phyloP scores from a whole-genome alignment of 1,140 invertebrate genomes.

The Drosophila oshimai region DNA sequence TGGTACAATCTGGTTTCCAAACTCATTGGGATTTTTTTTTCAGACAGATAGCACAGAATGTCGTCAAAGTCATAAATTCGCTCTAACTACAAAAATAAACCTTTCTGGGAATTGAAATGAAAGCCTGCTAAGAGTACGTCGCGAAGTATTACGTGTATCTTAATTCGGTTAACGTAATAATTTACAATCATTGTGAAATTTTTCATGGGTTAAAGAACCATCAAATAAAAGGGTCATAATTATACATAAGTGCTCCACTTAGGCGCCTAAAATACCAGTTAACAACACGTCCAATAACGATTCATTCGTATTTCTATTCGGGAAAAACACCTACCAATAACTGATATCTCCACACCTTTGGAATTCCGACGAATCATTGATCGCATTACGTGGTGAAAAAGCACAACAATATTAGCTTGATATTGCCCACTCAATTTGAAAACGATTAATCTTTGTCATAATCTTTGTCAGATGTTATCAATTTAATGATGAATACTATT shows the following conservation, averaged over 20 bases:
- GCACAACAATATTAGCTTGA: neutral
- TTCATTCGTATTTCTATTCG: constrained; percentile 13
- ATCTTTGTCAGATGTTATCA: too few relatives aligned
- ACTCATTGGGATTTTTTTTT: neutral
- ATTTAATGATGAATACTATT: too few relatives aligned
- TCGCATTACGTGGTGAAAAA: neutral
- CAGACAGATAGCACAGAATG: neutral
- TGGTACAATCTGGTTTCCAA: neutral
- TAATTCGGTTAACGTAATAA: neutral
- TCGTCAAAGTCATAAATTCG: neutral
- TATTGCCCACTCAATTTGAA: neutral
- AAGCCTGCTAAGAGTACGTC: neutral
- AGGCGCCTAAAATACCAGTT: neutral
- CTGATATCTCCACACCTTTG: constrained; percentile 13
- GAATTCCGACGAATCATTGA: constrained; percentile 2
- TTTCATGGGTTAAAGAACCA: neutral
- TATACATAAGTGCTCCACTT: neutral
- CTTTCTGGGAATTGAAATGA: neutral
- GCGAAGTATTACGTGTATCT: neutral
- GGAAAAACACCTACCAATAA: constrained; percentile 4
- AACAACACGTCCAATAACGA: constrained; percentile 9
- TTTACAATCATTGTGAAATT: neutral
- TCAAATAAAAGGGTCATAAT: neutral
- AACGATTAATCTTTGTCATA: too few relatives aligned
- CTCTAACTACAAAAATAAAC: neutral